Conservation (phyloP, 2,888 invertebrate genomes). For the Kryphioiulus occultus region DNA sequence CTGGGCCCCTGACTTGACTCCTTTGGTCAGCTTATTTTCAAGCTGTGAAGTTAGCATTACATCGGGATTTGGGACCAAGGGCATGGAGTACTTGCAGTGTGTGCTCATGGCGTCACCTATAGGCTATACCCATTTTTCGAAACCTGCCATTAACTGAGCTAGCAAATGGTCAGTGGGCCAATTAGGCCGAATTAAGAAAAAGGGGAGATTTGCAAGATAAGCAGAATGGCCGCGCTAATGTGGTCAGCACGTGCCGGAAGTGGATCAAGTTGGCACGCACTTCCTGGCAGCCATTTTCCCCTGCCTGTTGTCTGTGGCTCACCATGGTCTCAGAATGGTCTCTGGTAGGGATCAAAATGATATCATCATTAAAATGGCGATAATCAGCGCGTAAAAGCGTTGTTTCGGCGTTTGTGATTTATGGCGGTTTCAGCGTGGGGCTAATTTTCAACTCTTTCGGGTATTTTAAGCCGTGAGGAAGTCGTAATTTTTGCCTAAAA, state of each 20-base stretch:
- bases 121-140: not conserved
- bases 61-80: not conserved
- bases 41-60: not conserved
- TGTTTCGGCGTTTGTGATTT: not conserved
- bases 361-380: slow-evolving; percentile 14
- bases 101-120: not conserved
- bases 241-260: slow-evolving; percentile 12
- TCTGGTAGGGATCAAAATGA: not conserved
- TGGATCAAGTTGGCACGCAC: not conserved
- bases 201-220: slow-evolving; percentile 17
- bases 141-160: not conserved
- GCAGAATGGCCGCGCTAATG: slow-evolving; percentile 21
- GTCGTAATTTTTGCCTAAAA: slow-evolving; percentile 20
- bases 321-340: not conserved
- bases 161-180: slow-evolving; percentile 32
- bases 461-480: not conserved
- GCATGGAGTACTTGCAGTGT: too few relatives aligned
- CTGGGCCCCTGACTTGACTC: not conserved
- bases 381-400: slow-evolving; percentile 17
- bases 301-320: not conserved
- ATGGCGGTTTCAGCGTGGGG: slow-evolving; percentile 7
- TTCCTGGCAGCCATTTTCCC: slow-evolving; percentile 15
- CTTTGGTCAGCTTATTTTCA: not conserved
- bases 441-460: slow-evolving; percentile 14
- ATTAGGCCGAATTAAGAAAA: slow-evolving; percentile 22